Percentiles rank a stretch among this genome's conserved stretches.
Conservation (phyloP, 1,140 invertebrate genomes). For the Paraescarpia echinospica region DNA sequence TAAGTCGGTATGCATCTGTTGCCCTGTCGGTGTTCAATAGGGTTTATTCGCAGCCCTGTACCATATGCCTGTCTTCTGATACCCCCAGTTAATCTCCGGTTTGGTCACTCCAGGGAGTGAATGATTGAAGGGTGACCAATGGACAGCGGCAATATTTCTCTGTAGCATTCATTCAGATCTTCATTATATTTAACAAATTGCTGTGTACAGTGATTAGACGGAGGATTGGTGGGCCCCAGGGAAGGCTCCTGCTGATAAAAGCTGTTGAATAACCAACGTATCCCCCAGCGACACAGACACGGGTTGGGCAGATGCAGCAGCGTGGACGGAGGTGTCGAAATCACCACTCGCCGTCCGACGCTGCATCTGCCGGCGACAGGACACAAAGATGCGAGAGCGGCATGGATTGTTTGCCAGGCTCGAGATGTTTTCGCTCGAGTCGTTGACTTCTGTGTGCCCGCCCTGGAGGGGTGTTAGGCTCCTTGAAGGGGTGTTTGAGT, state of each 20-base stretch:
- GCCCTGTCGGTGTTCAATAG: neutral
- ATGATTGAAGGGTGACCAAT: neutral
- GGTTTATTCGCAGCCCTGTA: neutral
- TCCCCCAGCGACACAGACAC: neutral
- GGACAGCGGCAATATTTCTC: neutral
- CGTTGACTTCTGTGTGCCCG: neutral
- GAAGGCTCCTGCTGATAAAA: neutral
- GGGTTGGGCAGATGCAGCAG: neutral
- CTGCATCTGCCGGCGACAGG: neutral
- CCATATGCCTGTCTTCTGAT: neutral
- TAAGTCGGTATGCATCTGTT: neutral
- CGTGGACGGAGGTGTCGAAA: neutral
- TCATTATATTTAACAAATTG: slow-evolving; percentile 7
- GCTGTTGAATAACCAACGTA: neutral
- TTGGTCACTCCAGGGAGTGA: neutral
- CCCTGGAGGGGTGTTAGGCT: neutral
- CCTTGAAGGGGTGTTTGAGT: neutral
- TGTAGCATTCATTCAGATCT: neutral
- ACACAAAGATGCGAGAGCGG: neutral
- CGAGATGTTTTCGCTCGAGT: neutral
- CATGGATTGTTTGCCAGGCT: neutral
- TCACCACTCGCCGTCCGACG: neutral
- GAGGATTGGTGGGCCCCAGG: neutral
- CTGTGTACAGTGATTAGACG: neutral
- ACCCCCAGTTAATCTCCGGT: neutral